Conservation (phyloP, 1,140 invertebrate genomes). For the Drosophila auraria region DNA sequence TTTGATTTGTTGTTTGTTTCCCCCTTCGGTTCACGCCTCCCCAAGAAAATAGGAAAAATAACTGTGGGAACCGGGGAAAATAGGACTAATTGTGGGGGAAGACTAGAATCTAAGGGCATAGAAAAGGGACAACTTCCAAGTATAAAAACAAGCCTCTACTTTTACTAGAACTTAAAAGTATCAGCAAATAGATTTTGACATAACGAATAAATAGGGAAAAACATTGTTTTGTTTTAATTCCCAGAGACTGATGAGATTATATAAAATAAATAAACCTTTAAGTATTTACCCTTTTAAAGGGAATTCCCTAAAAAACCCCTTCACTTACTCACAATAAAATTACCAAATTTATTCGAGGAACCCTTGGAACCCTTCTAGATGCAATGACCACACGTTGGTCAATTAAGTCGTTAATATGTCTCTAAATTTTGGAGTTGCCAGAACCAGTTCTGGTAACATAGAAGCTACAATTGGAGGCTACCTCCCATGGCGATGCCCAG, state of each 20-base stretch:
- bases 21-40: slow-evolving; percentile 12
- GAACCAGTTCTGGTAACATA: slow-evolving; percentile 2
- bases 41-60: neutral
- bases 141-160: neutral
- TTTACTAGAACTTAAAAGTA: too few relatives aligned
- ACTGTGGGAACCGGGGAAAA: slow-evolving; percentile 8
- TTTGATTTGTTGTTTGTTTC: slow-evolving; percentile 20
- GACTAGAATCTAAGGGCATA: neutral
- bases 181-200: too few relatives aligned
- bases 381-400: slow-evolving; percentile 38
- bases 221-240: too few relatives aligned
- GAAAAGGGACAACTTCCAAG: neutral
- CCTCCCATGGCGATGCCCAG: slow-evolving; percentile 31
- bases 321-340: too few relatives aligned
- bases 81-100: neutral
- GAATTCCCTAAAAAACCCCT: too few relatives aligned
- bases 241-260: too few relatives aligned
- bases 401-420: slow-evolving; percentile 68
- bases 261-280: too few relatives aligned
- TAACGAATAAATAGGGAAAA: too few relatives aligned
- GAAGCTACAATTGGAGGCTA: slow-evolving; percentile 13
- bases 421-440: slow-evolving; percentile 2
- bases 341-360: neutral
- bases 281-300: too few relatives aligned
- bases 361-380: too few relatives aligned